Evolutionary conservation across 2,888 invertebrate species (phyloP), one percentile per base, ranked within the genome.

Genomic region (Pristionchus exspectatus): DNA sequence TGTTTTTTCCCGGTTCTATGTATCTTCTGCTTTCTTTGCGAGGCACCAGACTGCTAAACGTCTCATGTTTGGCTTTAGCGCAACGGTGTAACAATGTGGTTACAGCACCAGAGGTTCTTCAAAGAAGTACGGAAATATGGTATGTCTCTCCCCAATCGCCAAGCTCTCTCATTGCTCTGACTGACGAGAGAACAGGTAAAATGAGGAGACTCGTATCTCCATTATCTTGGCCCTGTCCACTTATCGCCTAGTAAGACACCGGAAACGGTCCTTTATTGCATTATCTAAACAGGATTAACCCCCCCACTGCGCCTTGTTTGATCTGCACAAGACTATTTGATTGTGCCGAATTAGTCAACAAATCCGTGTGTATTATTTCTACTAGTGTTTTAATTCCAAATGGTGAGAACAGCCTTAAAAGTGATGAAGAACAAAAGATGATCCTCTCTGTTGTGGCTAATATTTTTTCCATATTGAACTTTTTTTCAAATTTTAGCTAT

Each of bases 261-360:
- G 74, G 74, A 74, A 74, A 74, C 74, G 21, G 74, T 21, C 74
- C 74, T 74, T 72, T 74, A 74, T 74, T 74, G 38, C 74, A 74
- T 74, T 74, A 74, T n/a, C 74, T 72, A 33, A 72, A 72, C 33
- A 33, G 12, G 74, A 74, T 38, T 74, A 21, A 74, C 74, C 74
- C 74, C 69, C 74, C 69, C 33, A 0, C 69, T 2, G 18, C 74
- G 38, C 74, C 38, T 24, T 74, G 74, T 74, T 33, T 74, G 74
- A 24, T 63, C 21, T 9, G 24, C 1, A 7, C 63, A 10, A 24
- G 63, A 24, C n/a, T 63, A 24, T 24, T 7, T n/a, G 63, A 10
- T n/a, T 63, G n/a, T n/a, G 56, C 14, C 56, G 56, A 56, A 54
- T 54, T 18, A 5, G 54, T 54, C 18, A 2, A 10, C 14, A 54